These are phyloP conservation scores for Lithobius niger DNA, from an alignment of 1,140 invertebrate species.

Conservation along the genomic window DNA sequence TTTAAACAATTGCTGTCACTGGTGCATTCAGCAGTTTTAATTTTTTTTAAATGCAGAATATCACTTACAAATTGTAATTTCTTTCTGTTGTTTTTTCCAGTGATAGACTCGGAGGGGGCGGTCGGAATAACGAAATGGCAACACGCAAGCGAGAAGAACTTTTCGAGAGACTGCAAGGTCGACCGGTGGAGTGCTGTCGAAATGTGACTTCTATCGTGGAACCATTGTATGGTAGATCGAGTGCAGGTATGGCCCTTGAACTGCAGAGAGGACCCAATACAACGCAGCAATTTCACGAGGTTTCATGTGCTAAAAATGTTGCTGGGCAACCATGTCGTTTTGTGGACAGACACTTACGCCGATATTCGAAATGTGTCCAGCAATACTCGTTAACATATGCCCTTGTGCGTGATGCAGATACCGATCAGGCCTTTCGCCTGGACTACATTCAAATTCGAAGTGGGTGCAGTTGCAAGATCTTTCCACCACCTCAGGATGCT, in stretches of 20 bases:
- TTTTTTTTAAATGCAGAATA: too few species aligned
- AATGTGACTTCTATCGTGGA: neutral
- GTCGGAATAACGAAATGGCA: too few species aligned
- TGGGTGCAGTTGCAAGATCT: neutral
- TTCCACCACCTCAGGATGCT: neutral
- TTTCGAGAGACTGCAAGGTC: neutral
- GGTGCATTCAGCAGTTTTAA: too few species aligned
- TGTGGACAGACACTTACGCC: slow-evolving; percentile 50
- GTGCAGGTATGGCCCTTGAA: neutral
- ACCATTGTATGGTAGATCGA: neutral
- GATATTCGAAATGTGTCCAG: slow-evolving; percentile 61
- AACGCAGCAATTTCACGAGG: slow-evolving; percentile 54
- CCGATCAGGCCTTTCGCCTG: neutral
- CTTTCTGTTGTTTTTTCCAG: too few species aligned
- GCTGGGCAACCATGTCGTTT: slow-evolving; percentile 58
- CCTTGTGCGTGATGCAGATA: slow-evolving; percentile 41
- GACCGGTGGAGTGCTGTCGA: neutral
- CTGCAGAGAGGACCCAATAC: neutral
- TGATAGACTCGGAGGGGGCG: too few species aligned
- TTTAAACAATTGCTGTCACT: too few species aligned
- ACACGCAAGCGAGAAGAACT: too few species aligned
- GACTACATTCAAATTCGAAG: neutral
- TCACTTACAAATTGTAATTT: too few species aligned
- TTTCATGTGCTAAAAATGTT: slow-evolving; percentile 55
- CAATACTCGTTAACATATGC: slow-evolving; percentile 74